These are phyloP conservation scores for Gopherus evgoodei DNA, from an alignment of 2,113 vertebrate species.

Conservation along the genomic window DNA sequence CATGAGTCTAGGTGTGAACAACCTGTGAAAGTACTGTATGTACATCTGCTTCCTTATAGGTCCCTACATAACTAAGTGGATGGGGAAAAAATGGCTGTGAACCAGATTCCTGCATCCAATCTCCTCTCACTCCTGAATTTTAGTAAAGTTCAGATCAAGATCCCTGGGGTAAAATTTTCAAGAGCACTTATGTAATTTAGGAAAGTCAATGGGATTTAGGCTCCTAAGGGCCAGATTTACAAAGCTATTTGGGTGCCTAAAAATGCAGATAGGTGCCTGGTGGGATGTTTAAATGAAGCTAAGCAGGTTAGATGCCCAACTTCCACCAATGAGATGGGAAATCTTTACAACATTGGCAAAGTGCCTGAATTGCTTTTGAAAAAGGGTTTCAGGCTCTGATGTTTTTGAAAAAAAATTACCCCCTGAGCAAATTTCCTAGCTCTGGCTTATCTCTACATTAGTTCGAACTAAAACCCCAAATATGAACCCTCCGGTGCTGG, in stretches of 20 bases:
- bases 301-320: not conserved
- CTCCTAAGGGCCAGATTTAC: not conserved
- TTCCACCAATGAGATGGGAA: not conserved
- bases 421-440: not conserved
- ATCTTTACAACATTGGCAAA: not conserved
- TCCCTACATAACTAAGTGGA: not conserved
- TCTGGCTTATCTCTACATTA: not conserved
- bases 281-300: not conserved
- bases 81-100: not conserved
- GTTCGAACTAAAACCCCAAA: not conserved
- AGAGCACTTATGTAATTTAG: not conserved
- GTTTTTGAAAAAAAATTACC: not conserved
- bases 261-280: not conserved
- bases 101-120: not conserved
- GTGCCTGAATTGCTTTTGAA: not conserved
- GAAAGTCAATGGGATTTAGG: not conserved
- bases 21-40: not conserved
- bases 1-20: not conserved
- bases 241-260: not conserved
- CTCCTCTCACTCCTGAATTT: not conserved
- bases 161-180: not conserved
- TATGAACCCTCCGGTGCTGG: not conserved
- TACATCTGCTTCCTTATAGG: not conserved
- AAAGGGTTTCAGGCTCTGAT: not conserved
- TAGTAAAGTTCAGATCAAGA: not conserved